Percentiles rank a stretch among this genome's conserved stretches.
Conservation (phyloP, 2,113 vertebrate species). For the Atherinomorus stipes region DNA sequence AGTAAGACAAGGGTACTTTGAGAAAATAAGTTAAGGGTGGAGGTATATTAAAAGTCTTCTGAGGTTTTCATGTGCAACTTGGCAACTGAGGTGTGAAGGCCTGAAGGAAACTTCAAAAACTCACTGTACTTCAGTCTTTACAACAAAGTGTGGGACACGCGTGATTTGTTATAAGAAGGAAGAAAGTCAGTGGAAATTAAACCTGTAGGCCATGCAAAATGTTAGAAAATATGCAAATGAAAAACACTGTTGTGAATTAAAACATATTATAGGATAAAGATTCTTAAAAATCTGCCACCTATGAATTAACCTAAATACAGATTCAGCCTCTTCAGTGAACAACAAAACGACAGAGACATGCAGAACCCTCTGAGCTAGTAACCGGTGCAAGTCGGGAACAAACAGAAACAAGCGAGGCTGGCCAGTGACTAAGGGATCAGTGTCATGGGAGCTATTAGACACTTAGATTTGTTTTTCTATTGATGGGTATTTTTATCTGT, state of each 20-base stretch:
- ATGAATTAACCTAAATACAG: neutral
- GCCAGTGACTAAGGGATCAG: neutral
- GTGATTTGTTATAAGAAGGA: neutral
- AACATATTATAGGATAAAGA: neutral
- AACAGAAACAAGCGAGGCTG: constrained; percentile 4
- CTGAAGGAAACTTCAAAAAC: constrained; percentile 5
- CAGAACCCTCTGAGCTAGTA: constrained; percentile 1
- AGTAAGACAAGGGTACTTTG: constrained; percentile 35
- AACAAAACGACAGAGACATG: neutral
- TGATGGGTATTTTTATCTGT: neutral
- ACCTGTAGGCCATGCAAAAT: neutral
- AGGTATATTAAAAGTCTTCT: constrained; percentile 49
- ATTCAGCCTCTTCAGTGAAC: neutral
- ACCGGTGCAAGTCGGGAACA: constrained; percentile 9
- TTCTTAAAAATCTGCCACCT: neutral
- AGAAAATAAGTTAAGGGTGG: constrained; percentile 34
- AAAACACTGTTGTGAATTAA: neutral
- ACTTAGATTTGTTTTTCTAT: constrained; percentile 11
- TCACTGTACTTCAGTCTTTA: neutral
- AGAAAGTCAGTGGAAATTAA: neutral
- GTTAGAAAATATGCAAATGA: neutral
- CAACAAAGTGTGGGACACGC: neutral
- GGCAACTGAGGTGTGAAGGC: constrained; percentile 43
- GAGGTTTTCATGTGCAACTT: constrained; percentile 33
- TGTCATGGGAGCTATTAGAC: neutral